Evolutionary conservation across 1,140 invertebrate species (phyloP).

Genomic region (Paralvinella palmiformis): DNA sequence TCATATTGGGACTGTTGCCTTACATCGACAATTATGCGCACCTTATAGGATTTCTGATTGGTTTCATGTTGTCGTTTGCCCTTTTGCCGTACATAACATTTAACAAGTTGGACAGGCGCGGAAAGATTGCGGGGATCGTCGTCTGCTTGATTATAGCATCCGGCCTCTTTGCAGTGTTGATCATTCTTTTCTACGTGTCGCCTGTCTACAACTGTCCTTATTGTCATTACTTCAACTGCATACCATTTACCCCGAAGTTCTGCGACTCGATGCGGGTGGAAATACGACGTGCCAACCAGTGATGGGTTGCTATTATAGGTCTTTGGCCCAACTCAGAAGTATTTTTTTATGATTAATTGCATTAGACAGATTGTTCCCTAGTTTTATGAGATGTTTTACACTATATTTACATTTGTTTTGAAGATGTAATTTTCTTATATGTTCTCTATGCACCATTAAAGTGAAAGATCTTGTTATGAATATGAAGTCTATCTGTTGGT

Average conservation of each 20-base stretch:
- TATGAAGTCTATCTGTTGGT: no score
- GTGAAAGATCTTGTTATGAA: no score
- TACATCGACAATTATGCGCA: constrained; percentile 95
- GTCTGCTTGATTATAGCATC: constrained; percentile 67
- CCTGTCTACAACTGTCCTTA: constrained; percentile 83
- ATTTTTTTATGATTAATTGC: no score
- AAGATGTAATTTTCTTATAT: no score
- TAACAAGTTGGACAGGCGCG: constrained; percentile 7
- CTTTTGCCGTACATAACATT: constrained; percentile 63
- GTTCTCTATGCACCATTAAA: no score
- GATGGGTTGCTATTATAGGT: no score
- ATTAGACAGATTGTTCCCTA: no score
- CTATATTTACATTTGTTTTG: no score
- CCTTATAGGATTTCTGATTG: constrained; percentile 83
- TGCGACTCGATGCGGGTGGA: constrained; percentile 89
- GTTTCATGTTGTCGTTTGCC: constrained; percentile 84
- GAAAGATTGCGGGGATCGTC: constrained; percentile 65
- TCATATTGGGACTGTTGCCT: constrained; percentile 19
- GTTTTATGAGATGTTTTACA: no score
- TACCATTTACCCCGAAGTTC: constrained; percentile 82
- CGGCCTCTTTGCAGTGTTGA: constrained; percentile 52
- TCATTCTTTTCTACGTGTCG: constrained; percentile 80
- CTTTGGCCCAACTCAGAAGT: no score
- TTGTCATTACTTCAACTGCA: constrained; percentile 87
- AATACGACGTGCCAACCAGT: no score